Evolutionary conservation across 1,140 invertebrate genomes (phyloP), one percentile per base, ranked within the genome.

Genomic region (Caerostris darwini): DNA sequence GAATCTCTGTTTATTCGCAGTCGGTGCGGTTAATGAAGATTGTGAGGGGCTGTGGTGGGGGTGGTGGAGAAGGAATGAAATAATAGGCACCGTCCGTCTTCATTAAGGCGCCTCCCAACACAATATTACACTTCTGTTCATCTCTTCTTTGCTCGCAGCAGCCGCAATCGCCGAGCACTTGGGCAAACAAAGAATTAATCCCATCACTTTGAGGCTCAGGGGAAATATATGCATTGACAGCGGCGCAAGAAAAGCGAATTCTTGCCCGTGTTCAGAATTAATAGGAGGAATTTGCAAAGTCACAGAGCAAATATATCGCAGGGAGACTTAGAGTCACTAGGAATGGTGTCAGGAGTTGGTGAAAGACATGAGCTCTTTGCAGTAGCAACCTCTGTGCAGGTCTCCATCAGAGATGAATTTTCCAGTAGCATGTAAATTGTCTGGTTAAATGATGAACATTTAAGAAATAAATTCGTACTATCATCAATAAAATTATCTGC

Each of bases 111-210:
- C 58, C 50, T 67, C 64, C 88, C 71, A 90, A 90, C 88, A 90
- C 64, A 90, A 77, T 90, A 90, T 90, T 90, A 90, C 88, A 71
- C 67, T 90, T 90, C 64, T 88, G 86, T 67, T 88, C 86, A 17
- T 57, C 59, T 58, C n/a, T 34, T 14, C 54, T 53, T 50, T 71
- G 58, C 88, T 59, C 82, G 53, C 85, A 7, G 88, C 56, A 19
- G 58, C 83, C 56, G 56, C 56, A 85, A 85, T 57, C 83, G 83
- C 7, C 54, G 10, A 54, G 64, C 67, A 56, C 86, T 56, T 59
- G 88, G 69, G 64, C 34, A 71, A 90, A 90, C 86, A 88, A 64
- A n/a, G 88, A 77, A 59, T 69, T 90, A 90, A 90, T 90, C 88
- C 54, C 64, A 67, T 77, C 88, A 57, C 83, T 88, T 67, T 58